Percentiles rank a stretch among this genome's conserved stretches.
Evolutionary conservation across 2,113 vertebrate genomes (phyloP).

Genomic region (Pelecanus crispus): DNA sequence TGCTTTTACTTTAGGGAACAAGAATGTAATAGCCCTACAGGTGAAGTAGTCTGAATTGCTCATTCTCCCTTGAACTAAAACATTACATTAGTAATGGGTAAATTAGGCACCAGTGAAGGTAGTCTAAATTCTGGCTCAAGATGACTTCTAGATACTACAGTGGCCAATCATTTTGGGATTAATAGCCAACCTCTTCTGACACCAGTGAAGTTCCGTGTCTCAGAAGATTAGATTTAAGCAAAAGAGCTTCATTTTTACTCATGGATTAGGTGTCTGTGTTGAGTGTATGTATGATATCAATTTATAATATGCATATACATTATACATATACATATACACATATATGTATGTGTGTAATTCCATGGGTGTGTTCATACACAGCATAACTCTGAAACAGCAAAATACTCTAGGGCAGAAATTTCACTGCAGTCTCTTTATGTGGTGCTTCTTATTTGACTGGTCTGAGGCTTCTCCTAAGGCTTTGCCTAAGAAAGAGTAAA

Average conservation of each 20-base stretch:
- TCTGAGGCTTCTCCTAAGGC: background rate
- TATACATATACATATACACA: background rate
- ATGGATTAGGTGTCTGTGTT: background rate
- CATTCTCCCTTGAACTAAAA: background rate
- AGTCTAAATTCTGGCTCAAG: background rate
- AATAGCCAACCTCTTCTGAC: background rate
- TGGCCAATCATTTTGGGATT: background rate
- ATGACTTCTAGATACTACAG: background rate
- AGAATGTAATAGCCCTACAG: background rate
- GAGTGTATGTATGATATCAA: background rate
- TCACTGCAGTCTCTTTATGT: background rate
- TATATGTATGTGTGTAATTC: background rate
- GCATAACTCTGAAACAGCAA: background rate
- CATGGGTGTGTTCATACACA: background rate
- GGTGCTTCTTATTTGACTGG: background rate
- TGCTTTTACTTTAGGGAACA: constrained; percentile 11
- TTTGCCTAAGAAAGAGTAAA: background rate
- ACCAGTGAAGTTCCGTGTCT: background rate
- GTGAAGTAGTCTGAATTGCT: background rate
- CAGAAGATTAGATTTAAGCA: background rate
- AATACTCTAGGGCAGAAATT: background rate
- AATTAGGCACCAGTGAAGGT: constrained; percentile 3
- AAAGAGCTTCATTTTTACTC: background rate
- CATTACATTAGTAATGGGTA: background rate
- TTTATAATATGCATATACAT: background rate